phyloP scores from a whole-genome alignment of 2,797 vertebrate species.

The Molossus alvarezi region DNA sequence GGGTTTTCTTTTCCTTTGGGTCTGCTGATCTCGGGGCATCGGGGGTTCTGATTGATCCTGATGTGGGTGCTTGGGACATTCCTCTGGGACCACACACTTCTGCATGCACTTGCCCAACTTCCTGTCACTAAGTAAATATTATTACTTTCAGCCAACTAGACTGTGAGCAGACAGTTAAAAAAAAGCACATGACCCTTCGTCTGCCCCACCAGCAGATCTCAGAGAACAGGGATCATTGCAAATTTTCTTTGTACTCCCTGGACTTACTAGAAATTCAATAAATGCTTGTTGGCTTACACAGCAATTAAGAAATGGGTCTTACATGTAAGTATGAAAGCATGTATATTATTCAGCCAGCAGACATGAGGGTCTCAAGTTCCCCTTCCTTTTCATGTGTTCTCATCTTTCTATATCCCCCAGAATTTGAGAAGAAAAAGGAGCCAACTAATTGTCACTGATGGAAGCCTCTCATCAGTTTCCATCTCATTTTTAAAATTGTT shows the following conservation, averaged over 20 bases:
- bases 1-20: background rate
- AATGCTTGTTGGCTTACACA: background rate
- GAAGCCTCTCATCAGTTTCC: background rate
- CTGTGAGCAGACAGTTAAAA: background rate
- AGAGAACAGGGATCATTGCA: background rate
- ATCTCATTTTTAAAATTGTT: background rate
- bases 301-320: background rate
- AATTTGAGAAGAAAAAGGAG: background rate
- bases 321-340: background rate
- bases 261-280: background rate
- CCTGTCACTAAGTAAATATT: no score
- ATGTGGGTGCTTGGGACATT: rapidly evolving
- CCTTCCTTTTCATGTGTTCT: rapidly evolving
- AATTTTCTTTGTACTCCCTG: background rate
- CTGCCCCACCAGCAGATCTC: background rate
- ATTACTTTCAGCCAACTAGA: background rate
- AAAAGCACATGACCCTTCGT: background rate
- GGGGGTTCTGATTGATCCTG: background rate
- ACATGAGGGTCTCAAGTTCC: background rate
- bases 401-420: background rate
- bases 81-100: rapidly evolving
- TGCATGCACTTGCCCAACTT: background rate
- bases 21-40: background rate
- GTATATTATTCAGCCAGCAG: background rate
- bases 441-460: rapidly evolving